Conservation (phyloP, 2,113 vertebrate species). For the Eulemur rufifrons region DNA sequence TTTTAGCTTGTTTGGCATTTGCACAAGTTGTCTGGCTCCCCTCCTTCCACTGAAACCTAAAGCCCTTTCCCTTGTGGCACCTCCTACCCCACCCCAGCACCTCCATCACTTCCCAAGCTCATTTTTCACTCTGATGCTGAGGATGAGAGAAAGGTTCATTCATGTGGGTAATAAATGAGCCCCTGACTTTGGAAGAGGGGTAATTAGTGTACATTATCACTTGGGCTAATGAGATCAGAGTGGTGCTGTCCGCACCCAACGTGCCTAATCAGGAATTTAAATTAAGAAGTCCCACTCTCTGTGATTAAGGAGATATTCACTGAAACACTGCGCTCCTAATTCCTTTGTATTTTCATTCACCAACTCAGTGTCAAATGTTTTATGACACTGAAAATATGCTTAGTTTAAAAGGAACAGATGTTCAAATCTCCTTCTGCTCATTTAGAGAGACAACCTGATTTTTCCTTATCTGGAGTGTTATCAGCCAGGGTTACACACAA, state of each 20-base stretch:
- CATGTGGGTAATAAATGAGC: conserved; percentile 57
- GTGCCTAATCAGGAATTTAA: conserved; percentile 58
- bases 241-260: conserved; percentile 9
- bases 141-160: conserved; percentile 54
- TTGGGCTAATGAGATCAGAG: conserved; percentile 66
- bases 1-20: neutral
- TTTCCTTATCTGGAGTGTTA: conserved; percentile 43
- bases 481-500: conserved; percentile 37
- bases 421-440: conserved; percentile 40
- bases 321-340: conserved; percentile 52
- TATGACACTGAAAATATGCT: conserved; percentile 63
- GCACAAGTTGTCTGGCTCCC: neutral
- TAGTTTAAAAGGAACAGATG: conserved; percentile 68
- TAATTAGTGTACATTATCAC: conserved; percentile 69
- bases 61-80: fast-evolving
- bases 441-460: conserved; percentile 52
- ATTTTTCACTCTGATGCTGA: conserved; percentile 43
- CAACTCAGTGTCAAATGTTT: conserved; percentile 49
- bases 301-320: conserved; percentile 54
- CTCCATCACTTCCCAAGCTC: conserved; percentile 50
- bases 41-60: neutral
- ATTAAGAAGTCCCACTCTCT: conserved; percentile 57
- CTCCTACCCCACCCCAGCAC: neutral
- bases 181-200: conserved; percentile 50
- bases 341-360: conserved; percentile 60